Evolutionary conservation across 2,113 vertebrate species (phyloP).

Genomic region (Chlorodrepanis virens): DNA sequence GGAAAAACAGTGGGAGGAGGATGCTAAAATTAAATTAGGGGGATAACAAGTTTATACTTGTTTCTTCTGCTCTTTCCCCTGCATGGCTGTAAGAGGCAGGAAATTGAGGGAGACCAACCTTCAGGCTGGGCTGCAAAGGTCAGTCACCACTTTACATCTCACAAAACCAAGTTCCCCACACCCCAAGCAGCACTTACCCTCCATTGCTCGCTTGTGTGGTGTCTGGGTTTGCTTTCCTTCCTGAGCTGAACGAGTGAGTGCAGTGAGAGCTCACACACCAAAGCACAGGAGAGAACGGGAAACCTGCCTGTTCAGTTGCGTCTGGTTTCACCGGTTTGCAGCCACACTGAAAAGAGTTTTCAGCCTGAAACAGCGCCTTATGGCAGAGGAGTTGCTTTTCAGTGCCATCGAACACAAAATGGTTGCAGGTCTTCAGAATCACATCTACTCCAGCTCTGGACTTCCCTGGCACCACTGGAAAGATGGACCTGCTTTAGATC

Average conservation of each 20-base stretch:
- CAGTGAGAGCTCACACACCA: background rate
- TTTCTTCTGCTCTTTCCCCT: background rate
- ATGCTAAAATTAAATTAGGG: background rate
- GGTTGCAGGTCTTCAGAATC: background rate
- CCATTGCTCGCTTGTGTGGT: fast-evolving
- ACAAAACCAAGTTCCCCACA: background rate
- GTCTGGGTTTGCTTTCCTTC: constrained; percentile 11
- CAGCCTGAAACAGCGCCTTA: background rate
- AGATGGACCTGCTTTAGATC: background rate
- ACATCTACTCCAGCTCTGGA: background rate
- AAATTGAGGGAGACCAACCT: background rate
- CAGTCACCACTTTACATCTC: background rate
- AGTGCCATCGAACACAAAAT: background rate
- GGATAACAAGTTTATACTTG: background rate
- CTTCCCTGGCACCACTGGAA: background rate
- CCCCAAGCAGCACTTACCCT: background rate
- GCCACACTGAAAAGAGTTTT: background rate
- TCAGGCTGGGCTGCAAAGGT: background rate
- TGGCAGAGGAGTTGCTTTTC: background rate
- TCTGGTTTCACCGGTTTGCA: constrained; percentile 33
- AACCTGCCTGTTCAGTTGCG: constrained; percentile 12
- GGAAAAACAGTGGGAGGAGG: background rate
- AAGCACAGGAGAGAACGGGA: background rate
- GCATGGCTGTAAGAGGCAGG: background rate
- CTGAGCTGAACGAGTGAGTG: background rate